Evolutionary conservation across 2,888 invertebrate species (phyloP).

Genomic region (Synanthedon myopaeformis): DNA sequence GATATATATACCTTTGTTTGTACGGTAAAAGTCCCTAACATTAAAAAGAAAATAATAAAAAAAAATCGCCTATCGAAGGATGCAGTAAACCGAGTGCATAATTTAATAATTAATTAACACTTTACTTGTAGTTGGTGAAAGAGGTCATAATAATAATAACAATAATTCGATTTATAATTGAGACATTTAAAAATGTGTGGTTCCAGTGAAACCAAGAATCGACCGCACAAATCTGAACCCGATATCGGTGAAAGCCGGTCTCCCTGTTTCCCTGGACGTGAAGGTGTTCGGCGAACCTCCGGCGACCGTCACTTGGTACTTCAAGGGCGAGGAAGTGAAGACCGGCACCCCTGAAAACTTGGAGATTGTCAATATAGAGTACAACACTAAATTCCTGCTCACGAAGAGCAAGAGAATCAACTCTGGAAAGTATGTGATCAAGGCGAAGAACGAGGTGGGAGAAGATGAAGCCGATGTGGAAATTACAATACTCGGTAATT

Average conservation of each 20-base stretch:
- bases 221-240: conserved; percentile 90
- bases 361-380: conserved; percentile 86
- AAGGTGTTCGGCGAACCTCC: conserved; percentile 94
- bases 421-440: conserved; percentile 89
- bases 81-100: no score
- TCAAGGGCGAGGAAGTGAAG: conserved; percentile 75
- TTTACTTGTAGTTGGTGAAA: no score
- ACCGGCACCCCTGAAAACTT: conserved; percentile 67
- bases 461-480: conserved; percentile 93
- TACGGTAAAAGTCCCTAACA: no score
- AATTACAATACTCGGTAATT: conserved; percentile 80
- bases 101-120: no score
- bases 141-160: no score
- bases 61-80: no score
- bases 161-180: not conserved
- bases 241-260: conserved; percentile 88
- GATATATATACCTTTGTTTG: no score
- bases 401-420: conserved; percentile 84
- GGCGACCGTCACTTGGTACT: conserved; percentile 91
- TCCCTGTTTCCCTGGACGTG: conserved; percentile 87
- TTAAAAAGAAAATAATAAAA: no score
- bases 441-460: conserved; percentile 92
- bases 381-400: conserved; percentile 91
- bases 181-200: not conserved
- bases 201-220: conserved; percentile 91